phyloP scores from a whole-genome alignment of 2,797 vertebrate genomes.

The Capromys pilorides region DNA sequence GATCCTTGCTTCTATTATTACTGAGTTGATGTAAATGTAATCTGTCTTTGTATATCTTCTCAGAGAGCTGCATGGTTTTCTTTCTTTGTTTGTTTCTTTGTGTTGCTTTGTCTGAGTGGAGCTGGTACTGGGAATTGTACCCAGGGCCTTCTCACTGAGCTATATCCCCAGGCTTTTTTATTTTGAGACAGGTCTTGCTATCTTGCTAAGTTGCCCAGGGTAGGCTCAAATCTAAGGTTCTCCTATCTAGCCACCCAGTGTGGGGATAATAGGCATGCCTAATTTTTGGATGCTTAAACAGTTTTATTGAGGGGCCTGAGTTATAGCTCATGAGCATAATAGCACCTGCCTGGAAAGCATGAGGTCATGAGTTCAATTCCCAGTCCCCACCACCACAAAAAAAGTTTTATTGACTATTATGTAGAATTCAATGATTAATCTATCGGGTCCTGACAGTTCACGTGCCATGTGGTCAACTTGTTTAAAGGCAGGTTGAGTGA shows the following conservation, averaged over 20 bases:
- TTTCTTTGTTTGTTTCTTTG: not conserved
- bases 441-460: not conserved
- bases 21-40: constrained; percentile 30
- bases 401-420: not conserved
- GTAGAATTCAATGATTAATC: no score
- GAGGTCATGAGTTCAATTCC: no score
- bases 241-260: not conserved
- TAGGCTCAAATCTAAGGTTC: no score
- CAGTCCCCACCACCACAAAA: not conserved
- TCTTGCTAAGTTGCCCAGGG: no score
- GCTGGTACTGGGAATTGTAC: not conserved
- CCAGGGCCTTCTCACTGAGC: not conserved
- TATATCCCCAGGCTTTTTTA: no score
- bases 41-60: constrained; percentile 30
- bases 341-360: no score
- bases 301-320: no score
- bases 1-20: constrained; percentile 15
- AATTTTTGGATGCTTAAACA: not conserved
- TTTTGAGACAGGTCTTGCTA: no score
- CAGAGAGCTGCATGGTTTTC: not conserved
- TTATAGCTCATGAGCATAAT: no score
- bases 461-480: not conserved
- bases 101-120: not conserved
- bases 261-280: not conserved
- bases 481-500: not conserved